These are phyloP conservation scores for Babyrousa celebensis DNA, from an alignment of 2,797 vertebrate species.

Conservation along the genomic window DNA sequence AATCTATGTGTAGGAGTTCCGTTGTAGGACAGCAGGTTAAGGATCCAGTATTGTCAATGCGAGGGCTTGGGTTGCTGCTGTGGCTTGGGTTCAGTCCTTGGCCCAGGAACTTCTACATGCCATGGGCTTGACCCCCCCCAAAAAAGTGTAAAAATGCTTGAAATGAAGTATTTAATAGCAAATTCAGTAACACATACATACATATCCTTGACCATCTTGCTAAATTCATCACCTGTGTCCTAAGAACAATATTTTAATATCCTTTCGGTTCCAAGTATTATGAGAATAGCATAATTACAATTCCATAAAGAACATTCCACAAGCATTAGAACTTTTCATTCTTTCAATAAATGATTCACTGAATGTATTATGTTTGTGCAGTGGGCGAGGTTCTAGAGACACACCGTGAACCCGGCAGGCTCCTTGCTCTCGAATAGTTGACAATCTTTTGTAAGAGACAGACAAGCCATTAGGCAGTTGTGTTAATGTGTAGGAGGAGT, in stretches of 20 bases:
- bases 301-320: conserved; percentile 1
- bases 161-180: conserved; percentile 17
- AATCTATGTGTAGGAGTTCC: no score
- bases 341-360: background rate
- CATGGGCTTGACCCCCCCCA: no score
- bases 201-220: background rate
- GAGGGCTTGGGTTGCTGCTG: no score
- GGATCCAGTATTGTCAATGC: no score
- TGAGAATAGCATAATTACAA: conserved; percentile 48
- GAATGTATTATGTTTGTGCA: background rate
- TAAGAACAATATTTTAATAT: conserved; percentile 64
- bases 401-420: background rate
- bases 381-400: background rate
- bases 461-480: background rate
- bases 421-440: background rate
- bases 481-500: background rate
- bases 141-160: conserved; percentile 44
- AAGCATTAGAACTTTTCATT: conserved; percentile 10
- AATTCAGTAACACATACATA: background rate
- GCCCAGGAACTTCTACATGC: no score
- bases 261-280: conserved; percentile 52
- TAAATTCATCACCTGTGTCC: conserved; percentile 46
- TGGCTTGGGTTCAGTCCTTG: no score
- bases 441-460: background rate
- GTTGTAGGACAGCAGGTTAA: no score